These are phyloP conservation scores for Ligdia adustata DNA, from an alignment of 2,888 invertebrate species.

Conservation along the genomic window DNA sequence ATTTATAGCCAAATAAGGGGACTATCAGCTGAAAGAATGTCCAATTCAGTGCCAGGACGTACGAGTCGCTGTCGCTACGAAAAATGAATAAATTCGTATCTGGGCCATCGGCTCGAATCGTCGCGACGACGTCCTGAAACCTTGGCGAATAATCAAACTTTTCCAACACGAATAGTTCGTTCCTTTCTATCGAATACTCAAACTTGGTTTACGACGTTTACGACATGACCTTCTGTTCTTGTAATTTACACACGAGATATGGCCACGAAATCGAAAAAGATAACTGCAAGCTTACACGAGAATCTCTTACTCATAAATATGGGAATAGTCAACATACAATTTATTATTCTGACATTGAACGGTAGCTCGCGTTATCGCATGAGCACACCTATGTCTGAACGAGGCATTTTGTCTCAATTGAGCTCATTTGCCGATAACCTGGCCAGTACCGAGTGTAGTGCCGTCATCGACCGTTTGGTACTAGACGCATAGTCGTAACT, in stretches of 20 bases:
- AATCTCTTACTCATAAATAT: conserved; percentile 7
- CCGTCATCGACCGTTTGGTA: conserved; percentile 62
- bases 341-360: conserved; percentile 47
- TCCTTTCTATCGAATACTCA: conserved; percentile 20
- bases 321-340: conserved; percentile 16
- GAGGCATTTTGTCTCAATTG: conserved; percentile 60
- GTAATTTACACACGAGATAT: conserved; percentile 2
- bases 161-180: conserved; percentile 30
- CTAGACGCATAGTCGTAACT: conserved; percentile 29
- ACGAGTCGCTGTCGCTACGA: conserved; percentile 75
- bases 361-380: conserved; percentile 44
- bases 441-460: conserved; percentile 42
- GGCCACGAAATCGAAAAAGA: conserved; percentile 11
- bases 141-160: conserved; percentile 52
- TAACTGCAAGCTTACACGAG: conserved; percentile 12
- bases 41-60: conserved; percentile 75
- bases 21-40: conserved; percentile 64
- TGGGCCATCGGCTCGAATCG: conserved; percentile 56
- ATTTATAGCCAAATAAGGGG: conserved; percentile 13
- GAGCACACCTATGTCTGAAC: conserved; percentile 49
- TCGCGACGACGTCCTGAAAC: conserved; percentile 44
- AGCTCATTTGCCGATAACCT: conserved; percentile 66
- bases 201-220: conserved; percentile 20
- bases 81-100: conserved; percentile 80
- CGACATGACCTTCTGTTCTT: conserved; percentile 15